Base-by-base conservation (phyloP, 2,113 vertebrate species). In the Esox niger region DNA sequence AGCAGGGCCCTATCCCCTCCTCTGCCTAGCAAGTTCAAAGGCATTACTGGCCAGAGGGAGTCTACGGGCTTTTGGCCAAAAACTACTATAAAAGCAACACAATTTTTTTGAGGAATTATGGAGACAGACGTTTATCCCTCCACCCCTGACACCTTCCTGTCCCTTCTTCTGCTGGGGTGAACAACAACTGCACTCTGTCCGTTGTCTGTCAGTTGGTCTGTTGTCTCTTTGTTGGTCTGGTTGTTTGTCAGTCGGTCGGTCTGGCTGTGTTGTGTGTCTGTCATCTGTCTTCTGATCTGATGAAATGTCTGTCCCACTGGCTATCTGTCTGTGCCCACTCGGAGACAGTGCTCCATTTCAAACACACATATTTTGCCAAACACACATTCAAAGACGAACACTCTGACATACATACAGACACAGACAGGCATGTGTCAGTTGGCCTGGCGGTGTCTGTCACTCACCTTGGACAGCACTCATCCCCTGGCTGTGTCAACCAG, bases 141-240 rank as follows among this genome's bases (percentile, higher is more conserved):
- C 73, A 0, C 56, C 63, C 78, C 85, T 71, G 70, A 79, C 79
- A 81, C 75, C 66, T 78, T 77, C 74, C 62, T 46, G 61, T 63
- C 69, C 66, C 23, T 75, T 71, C 72, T 64, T 70, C 64, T 52
- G 20, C 7, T 52, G 20, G 7, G 6, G 20, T 21, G 47, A n/a
- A 4, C 46, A 62, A 77, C 82, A 85, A 84, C 81, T 80, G 80
- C n/a, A 78, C 71, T 70, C 60, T 55, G 73, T 72, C 73, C 56
- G 59, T 77, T 57, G 25, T 75, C 65, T 30, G 13, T 64, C 64
- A 71, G 65, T 64, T 71, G 29, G 66, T 46, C 64, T 69, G 75
- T 72, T 29, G 49, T n/a, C 38, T 68, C 73, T 74, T 71, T 55
- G 21, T 60, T 57, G 29, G 66, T 46, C n/a, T n/a, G n/a, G n/a